A percentile compares a stretch with the other conserved stretches of the same genome.
Evolutionary conservation across 2,797 vertebrate species (phyloP).

Genomic region (Furcifer pardalis): DNA sequence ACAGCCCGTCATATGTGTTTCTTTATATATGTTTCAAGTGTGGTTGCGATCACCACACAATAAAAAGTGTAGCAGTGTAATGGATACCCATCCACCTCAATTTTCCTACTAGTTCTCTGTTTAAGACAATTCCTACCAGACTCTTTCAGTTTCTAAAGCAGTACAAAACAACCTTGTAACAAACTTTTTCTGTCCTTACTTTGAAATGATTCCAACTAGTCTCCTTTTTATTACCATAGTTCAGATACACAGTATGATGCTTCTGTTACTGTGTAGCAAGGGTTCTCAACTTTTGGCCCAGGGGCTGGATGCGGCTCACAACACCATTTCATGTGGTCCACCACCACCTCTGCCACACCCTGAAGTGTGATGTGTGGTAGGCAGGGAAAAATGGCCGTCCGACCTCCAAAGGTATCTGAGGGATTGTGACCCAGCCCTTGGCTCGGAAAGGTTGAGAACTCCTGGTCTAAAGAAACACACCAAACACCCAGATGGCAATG

Average conservation of each 20-base stretch:
- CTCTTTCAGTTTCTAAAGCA: slow-evolving; percentile 14
- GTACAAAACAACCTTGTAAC: slow-evolving; percentile 1
- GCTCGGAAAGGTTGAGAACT: too few relatives aligned
- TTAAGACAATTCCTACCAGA: neutral
- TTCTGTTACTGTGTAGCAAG: too few relatives aligned
- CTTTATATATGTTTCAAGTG: neutral
- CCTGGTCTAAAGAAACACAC: neutral
- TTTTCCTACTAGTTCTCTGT: neutral
- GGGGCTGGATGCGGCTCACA: too few relatives aligned
- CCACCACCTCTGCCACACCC: too few relatives aligned
- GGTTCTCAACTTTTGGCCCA: too few relatives aligned
- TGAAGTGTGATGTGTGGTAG: too few relatives aligned
- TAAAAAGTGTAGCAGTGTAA: neutral
- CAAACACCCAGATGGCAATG: neutral
- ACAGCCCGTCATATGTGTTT: slow-evolving; percentile 5
- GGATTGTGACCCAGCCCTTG: too few relatives aligned
- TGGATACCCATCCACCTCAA: neutral
- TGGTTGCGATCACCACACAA: slow-evolving; percentile 15
- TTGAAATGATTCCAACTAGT: neutral
- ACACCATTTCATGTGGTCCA: too few relatives aligned
- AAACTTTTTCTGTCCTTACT: neutral
- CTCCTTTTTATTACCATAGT: neutral
- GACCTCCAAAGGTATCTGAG: too few relatives aligned
- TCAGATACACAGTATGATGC: neutral
- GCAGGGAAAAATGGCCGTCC: too few relatives aligned